Evolutionary conservation across 2,113 vertebrate genomes (phyloP), one percentile per base, ranked within the genome.

Genomic region (Amblyopsis rosae): DNA sequence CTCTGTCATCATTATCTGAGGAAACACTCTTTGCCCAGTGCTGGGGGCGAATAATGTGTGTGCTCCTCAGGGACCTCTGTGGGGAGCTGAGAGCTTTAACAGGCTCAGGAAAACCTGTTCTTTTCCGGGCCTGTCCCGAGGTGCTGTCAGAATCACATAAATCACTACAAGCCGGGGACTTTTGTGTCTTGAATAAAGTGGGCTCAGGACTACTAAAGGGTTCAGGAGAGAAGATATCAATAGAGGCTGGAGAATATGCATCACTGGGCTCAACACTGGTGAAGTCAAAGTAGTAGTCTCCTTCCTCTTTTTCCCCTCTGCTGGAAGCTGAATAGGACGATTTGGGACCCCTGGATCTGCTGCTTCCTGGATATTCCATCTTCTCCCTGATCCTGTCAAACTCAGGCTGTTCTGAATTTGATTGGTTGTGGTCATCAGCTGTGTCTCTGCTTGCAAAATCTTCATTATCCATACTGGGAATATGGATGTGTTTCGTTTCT

Each of bases 271-370:
- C 92, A 0, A 87, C 49, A 63, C 90, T 92, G 66, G 74, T 92
- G 75, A 94, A 94, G 80, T 95, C 95, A 7, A 90, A 91, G 67
- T 92, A 94, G 49, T 90, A 86, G 0, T 60, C 86, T 46, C 80
- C 78, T 17, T 92, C 91, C 58, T 92, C 86, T 32, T 76, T 65
- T 68, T 87, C 93, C 59, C 65, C 77, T 48, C 82, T 0, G 0
- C 92, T 90, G 68, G 91, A 92, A 68, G 88, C 87, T 0, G 93
- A 94, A 57, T 90, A 85, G 4, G 80, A 84, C 6, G 82, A 81
- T 65, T 87, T 84, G 17, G 76, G 84, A 72, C 67, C 73, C 69
- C 77, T 90, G 63, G 16, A 12, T 66, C 65, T 68, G 62, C 77
- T 63, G n/a, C 65, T 80, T 58, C 13, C 67, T 10, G 68, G 62